Base-by-base conservation (phyloP, 2,797 vertebrate species). In the Syndactyla subalaris region DNA sequence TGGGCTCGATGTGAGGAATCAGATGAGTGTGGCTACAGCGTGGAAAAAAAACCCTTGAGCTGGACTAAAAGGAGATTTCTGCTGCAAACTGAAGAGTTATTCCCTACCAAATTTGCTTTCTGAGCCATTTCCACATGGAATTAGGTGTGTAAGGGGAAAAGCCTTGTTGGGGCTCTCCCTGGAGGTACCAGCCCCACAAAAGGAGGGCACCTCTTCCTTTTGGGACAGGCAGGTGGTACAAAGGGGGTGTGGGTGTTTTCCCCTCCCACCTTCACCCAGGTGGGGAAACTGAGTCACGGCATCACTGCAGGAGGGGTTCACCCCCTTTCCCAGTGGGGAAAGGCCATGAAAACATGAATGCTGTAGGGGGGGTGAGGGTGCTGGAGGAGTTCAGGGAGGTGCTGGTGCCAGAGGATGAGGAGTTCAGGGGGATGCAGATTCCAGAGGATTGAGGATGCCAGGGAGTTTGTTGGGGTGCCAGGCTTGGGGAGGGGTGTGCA, bases 241-340 rank as follows among this genome's bases (percentile, higher is more conserved):
- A 3, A 1, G 41, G 20, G 7, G 1, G 10, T 9, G 7, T 3
- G n/a, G 5, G 15, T 1, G 14, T 6, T 23, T 23, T 51, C 26
- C 66, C 46, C 6, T 45, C 38, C 57, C 36, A 14, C 8, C 54
- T 8, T 7, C 2, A 3, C 5, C 5, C 63, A 17, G 38, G 5
- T 9, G 55, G 71, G 45, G 84, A 78, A 93, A 91, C 70, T 46
- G 91, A 86, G 85, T 57, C 51, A 21, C 2, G 0, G 0, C 36
- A 3, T 34, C 22, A 2, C 38, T 29, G 14, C 5, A 13, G 10
- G 49, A 23, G 19, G 38, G 18, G 14, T 5, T 83, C 57, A 62
- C 38, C 41, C 13, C 34, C 5, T 39, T 30, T 39, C 24, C 32
- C 21, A 12, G 14, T 0, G 7, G n/a, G 27, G 20, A 55, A 34